These are phyloP conservation scores for Thunnus maccoyii DNA, from an alignment of 2,113 vertebrate species.

Conservation along the genomic window DNA sequence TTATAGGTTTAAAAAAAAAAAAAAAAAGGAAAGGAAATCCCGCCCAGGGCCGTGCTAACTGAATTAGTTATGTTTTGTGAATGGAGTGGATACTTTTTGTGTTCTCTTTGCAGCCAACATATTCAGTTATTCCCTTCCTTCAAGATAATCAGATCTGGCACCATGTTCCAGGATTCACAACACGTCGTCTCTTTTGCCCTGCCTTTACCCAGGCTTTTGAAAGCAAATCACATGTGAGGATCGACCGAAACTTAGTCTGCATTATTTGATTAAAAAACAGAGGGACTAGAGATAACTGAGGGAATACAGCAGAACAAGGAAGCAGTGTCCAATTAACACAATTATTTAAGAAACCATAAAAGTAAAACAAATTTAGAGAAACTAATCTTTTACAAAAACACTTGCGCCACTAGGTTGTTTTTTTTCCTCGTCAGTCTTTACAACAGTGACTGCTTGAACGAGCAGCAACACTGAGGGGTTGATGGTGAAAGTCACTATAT, in stretches of 20 bases:
- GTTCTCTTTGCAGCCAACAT: conserved; percentile 26
- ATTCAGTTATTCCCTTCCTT: conserved; percentile 34
- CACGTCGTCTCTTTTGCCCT: conserved; percentile 1
- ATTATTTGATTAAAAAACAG: conserved; percentile 58
- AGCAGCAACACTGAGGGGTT: conserved; percentile 64
- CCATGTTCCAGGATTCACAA: conserved; percentile 6
- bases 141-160: conserved; percentile 18
- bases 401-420: conserved; percentile 70
- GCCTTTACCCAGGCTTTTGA: conserved; percentile 33
- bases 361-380: conserved; percentile 72
- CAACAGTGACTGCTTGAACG: conserved; percentile 57
- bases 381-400: conserved; percentile 77
- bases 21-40: conserved; percentile 10
- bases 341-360: conserved; percentile 67
- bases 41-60: conserved; percentile 58
- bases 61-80: conserved; percentile 39
- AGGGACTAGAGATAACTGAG: conserved; percentile 39
- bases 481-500: conserved; percentile 68
- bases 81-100: not conserved
- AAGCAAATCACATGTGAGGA: conserved; percentile 40
- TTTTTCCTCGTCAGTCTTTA: conserved; percentile 66
- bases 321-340: conserved; percentile 56
- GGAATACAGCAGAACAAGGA: conserved; percentile 65
- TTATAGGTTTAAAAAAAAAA: conserved; percentile 1
- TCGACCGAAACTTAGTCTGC: conserved; percentile 42